Conservation (phyloP, 2,113 vertebrate genomes). For the Hassar affinis region DNA sequence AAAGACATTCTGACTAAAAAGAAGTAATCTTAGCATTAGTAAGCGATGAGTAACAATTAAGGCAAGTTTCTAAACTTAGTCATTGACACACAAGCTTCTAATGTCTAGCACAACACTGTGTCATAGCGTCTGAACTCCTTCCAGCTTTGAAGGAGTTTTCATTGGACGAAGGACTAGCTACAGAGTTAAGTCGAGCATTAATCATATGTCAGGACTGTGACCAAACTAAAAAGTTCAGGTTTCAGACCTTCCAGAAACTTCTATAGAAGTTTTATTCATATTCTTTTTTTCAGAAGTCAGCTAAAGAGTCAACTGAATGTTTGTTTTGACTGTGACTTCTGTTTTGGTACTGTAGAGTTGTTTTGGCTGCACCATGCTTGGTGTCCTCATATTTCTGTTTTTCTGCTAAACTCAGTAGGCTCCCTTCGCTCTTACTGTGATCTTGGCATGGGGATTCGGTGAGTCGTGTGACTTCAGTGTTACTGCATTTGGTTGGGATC, state of each 20-base stretch:
- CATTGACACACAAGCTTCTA: not conserved
- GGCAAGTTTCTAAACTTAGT: not conserved
- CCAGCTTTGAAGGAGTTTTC: conserved; percentile 1
- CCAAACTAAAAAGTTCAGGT: too few species aligned
- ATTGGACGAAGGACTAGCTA: not conserved
- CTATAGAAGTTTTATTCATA: not conserved
- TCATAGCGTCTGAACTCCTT: not conserved
- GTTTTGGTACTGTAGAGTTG: not conserved
- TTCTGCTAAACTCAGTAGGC: not conserved
- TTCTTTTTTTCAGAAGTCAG: conserved; percentile 13
- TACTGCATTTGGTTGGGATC: not conserved
- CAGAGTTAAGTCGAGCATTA: conserved; percentile 12
- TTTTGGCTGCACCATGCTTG: not conserved
- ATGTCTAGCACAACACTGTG: not conserved
- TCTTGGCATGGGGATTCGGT: not conserved
- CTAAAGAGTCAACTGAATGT: conserved; percentile 12
- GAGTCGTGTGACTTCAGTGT: not conserved
- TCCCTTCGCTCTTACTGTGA: not conserved
- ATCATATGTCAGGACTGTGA: not conserved
- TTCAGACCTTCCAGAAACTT: not conserved
- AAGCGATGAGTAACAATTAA: not conserved
- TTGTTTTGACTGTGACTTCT: conserved; percentile 8
- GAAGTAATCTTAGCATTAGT: not conserved
- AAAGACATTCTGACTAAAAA: not conserved
- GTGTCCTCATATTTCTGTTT: not conserved